phyloP scores from a whole-genome alignment of 2,113 vertebrate species.

The Chaenogobius annularis region DNA sequence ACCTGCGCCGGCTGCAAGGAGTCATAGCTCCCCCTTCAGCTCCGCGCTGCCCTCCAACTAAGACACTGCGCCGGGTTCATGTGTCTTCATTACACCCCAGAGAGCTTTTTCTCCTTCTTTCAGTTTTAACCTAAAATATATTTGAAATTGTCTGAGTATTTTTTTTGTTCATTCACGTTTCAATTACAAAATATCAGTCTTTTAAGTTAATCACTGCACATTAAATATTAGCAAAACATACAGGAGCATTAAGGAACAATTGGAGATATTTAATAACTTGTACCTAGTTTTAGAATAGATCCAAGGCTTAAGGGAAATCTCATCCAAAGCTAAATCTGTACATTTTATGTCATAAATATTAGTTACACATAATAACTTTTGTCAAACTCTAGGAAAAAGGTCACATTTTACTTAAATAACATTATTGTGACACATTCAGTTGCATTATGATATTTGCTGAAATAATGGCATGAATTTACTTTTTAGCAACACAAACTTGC shows the following conservation, averaged over 20 bases:
- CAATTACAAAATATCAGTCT: background rate
- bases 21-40: slow-evolving; percentile 93
- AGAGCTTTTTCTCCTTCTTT: slow-evolving; percentile 3
- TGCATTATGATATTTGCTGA: background rate
- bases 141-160: too few relatives aligned
- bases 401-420: too few relatives aligned
- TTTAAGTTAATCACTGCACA: background rate
- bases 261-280: too few relatives aligned
- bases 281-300: too few relatives aligned
- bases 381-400: too few relatives aligned
- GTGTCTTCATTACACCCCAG: slow-evolving; percentile 61
- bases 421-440: too few relatives aligned
- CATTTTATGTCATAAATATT: too few relatives aligned
- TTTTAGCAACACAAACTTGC: background rate
- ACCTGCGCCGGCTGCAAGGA: slow-evolving; percentile 83
- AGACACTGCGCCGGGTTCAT: slow-evolving; percentile 51
- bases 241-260: too few relatives aligned
- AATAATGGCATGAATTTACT: background rate
- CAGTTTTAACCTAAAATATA: slow-evolving; percentile 3
- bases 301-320: too few relatives aligned
- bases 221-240: too few relatives aligned
- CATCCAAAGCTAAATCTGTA: too few relatives aligned
- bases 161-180: background rate
- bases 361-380: too few relatives aligned
- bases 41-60: slow-evolving; percentile 33